Percentiles rank a stretch among this genome's conserved stretches.
Conservation (phyloP, 2,888 invertebrate genomes). For the Drosophila subsilvestris region DNA sequence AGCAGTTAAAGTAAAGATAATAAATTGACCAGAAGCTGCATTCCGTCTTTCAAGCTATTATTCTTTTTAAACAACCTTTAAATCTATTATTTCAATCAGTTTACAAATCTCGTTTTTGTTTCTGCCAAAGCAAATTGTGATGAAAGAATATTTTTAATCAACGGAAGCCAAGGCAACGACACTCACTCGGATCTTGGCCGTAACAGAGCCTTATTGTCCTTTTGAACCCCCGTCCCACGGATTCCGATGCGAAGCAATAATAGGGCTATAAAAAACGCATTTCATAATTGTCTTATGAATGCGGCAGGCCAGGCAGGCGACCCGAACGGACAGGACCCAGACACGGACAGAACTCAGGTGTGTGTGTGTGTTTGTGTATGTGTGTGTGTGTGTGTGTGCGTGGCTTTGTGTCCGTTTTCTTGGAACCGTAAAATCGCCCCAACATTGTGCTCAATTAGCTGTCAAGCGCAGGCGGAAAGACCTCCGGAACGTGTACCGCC, state of each 20-base stretch:
- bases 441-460: constrained; percentile 66
- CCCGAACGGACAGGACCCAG: constrained; percentile 23
- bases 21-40: not conserved
- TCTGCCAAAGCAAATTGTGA: not conserved
- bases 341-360: constrained; percentile 25
- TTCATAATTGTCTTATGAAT: constrained; percentile 74
- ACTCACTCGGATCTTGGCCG: constrained; percentile 27
- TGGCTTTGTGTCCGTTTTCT: constrained; percentile 44
- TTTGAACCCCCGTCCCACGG: not conserved
- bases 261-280: constrained; percentile 72
- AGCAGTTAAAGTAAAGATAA: not conserved
- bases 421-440: constrained; percentile 61
- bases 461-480: constrained; percentile 60
- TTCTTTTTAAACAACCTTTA: not conserved
- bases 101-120: not conserved
- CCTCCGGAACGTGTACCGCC: constrained; percentile 6
- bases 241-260: constrained; percentile 46
- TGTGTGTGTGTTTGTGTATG: constrained; percentile 17
- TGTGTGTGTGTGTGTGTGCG: constrained; percentile 11
- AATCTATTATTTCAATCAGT: constrained; percentile 6
- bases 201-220: constrained; percentile 42
- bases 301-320: constrained; percentile 35
- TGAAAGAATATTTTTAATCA: constrained; percentile 36
- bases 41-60: not conserved
- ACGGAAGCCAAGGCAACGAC: constrained; percentile 29